These are phyloP conservation scores for Thalassarche chlororhynchos DNA, from an alignment of 2,113 vertebrate species.

Conservation along the genomic window DNA sequence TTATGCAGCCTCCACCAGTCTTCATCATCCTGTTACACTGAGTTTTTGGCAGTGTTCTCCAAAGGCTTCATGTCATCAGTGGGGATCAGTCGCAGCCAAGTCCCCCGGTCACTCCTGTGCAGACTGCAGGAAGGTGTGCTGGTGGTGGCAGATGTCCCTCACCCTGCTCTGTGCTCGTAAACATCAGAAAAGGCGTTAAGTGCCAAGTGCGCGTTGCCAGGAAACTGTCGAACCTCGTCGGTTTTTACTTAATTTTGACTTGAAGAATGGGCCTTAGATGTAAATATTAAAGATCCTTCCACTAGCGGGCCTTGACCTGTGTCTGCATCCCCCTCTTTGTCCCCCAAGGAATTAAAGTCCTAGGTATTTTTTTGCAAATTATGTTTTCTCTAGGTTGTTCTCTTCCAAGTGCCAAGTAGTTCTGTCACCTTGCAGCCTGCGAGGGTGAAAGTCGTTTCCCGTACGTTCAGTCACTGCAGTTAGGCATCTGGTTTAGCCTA, in stretches of 20 bases:
- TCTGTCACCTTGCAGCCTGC: not conserved
- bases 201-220: rapidly evolving
- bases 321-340: not conserved
- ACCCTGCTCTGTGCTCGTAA: rapidly evolving
- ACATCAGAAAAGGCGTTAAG: not conserved
- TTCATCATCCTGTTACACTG: not conserved
- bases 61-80: not conserved
- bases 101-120: not conserved
- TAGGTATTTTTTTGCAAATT: not conserved
- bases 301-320: not conserved
- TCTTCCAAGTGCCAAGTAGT: not conserved
- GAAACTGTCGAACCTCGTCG: not conserved
- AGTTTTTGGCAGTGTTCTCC: not conserved
- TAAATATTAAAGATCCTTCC: not conserved
- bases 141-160: not conserved
- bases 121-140: not conserved
- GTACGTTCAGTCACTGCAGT: not conserved
- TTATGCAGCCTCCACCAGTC: not conserved
- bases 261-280: not conserved
- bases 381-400: not conserved
- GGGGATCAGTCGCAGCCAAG: not conserved
- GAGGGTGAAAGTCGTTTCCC: not conserved
- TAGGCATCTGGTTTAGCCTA: not conserved
- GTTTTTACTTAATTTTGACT: not conserved
- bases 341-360: not conserved